A percentile compares a stretch with the other conserved stretches of the same genome.
phyloP scores from a whole-genome alignment of 2,888 invertebrate genomes.

The Limnephilus rhombicus region DNA sequence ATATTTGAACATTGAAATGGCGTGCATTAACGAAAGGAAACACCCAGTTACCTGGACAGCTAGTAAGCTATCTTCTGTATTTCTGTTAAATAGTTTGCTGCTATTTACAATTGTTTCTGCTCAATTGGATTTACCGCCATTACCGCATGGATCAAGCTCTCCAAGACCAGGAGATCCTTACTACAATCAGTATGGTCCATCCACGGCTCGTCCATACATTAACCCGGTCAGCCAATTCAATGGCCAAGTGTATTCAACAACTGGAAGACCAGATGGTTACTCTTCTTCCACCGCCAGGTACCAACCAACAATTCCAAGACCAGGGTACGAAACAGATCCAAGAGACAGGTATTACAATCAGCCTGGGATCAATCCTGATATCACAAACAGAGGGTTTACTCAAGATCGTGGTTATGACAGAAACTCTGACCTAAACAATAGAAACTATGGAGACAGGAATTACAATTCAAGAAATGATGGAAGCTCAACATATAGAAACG shows the following conservation, averaged over 20 bases:
- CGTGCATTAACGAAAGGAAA: conserved; percentile 70
- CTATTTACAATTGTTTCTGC: conserved; percentile 66
- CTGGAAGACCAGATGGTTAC: conserved; percentile 68
- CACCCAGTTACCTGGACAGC: conserved; percentile 69
- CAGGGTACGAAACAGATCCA: conserved; percentile 63
- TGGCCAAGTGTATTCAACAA: conserved; percentile 72
- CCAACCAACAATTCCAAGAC: conserved; percentile 51
- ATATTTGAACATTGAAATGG: conserved; percentile 70
- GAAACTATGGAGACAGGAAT: conserved; percentile 59
- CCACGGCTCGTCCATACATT: conserved; percentile 56
- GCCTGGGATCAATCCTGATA: conserved; percentile 73
- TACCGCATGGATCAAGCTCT: conserved; percentile 70
- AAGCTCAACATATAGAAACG: conserved; percentile 70
- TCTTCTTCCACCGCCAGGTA: conserved; percentile 59
- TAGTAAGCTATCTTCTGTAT: conserved; percentile 66
- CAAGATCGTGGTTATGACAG: conserved; percentile 67
- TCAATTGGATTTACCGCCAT: conserved; percentile 79
- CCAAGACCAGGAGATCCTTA: conserved; percentile 69
- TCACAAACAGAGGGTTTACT: conserved; percentile 75
- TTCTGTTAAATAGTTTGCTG: conserved; percentile 69
- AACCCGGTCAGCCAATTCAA: conserved; percentile 61
- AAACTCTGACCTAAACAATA: conserved; percentile 67
- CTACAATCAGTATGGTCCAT: conserved; percentile 66
- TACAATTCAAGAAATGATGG: conserved; percentile 41
- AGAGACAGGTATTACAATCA: conserved; percentile 65